These are phyloP conservation scores for Jordanella pulchra DNA, from an alignment of 2,797 vertebrate species.

Conservation along the genomic window DNA sequence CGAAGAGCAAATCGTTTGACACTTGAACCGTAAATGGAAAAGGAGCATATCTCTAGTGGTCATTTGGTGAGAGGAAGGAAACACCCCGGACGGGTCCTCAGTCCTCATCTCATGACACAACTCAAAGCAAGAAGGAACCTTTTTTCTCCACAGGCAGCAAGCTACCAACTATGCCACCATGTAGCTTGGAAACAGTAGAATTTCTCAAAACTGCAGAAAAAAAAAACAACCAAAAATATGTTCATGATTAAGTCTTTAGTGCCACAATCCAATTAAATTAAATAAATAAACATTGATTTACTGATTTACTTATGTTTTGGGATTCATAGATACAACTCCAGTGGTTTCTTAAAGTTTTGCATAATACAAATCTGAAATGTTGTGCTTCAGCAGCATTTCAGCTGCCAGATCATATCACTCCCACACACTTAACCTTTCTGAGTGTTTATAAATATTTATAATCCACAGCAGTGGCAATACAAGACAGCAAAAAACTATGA, in stretches of 20 bases:
- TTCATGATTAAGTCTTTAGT: not conserved
- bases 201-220: not conserved
- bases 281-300: not conserved
- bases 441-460: slow-evolving; percentile 63
- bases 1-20: too few species aligned
- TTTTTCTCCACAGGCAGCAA: not conserved
- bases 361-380: slow-evolving; percentile 36
- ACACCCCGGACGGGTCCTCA: too few species aligned
- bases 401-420: slow-evolving; percentile 58
- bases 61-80: too few species aligned
- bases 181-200: not conserved
- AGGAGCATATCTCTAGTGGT: too few species aligned
- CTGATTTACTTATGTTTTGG: not conserved
- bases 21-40: too few species aligned
- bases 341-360: slow-evolving; percentile 14
- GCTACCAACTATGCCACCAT: not conserved
- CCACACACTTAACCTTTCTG: slow-evolving; percentile 64
- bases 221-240: not conserved
- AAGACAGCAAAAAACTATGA: slow-evolving; percentile 38
- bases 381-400: slow-evolving; percentile 43
- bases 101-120: too few species aligned
- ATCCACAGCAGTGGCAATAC: slow-evolving; percentile 27
- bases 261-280: not conserved
- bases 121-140: not conserved
- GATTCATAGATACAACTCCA: not conserved